Percentiles rank a stretch among this genome's conserved stretches.
These are phyloP conservation scores for Pseudopipra pipra DNA, from an alignment of 2,113 vertebrate genomes.

Conservation along the genomic window DNA sequence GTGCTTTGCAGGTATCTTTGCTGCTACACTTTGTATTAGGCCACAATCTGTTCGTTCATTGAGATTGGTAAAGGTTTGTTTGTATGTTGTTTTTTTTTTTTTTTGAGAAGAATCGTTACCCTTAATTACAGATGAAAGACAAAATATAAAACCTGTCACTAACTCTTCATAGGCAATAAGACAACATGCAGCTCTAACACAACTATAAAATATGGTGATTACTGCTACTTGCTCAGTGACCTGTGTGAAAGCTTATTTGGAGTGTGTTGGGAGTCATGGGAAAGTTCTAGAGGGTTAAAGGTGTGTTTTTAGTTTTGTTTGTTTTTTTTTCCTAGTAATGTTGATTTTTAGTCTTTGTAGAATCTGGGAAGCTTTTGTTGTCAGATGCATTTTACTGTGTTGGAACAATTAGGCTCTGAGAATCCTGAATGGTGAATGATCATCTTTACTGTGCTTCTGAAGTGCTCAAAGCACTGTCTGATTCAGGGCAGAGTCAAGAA, in stretches of 20 bases:
- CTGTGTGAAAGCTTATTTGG: not conserved
- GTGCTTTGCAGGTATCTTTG: not conserved
- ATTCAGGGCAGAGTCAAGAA: not conserved
- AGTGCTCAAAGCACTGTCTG: not conserved
- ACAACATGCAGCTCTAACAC: rapidly evolving
- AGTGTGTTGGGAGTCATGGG: not conserved
- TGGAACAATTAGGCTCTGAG: not conserved
- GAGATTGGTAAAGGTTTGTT: not conserved
- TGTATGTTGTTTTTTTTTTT: too few relatives aligned
- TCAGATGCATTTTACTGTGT: not conserved
- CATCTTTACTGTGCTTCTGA: not conserved
- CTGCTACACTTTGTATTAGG: not conserved
- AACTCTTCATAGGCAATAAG: not conserved
- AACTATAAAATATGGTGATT: not conserved
- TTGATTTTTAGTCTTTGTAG: not conserved
- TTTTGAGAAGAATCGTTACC: not conserved
- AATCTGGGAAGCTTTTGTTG: not conserved
- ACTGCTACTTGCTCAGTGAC: not conserved
- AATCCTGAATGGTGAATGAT: not conserved
- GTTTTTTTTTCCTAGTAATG: not conserved
- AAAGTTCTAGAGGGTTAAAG: not conserved
- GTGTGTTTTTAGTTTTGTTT: too few relatives aligned
- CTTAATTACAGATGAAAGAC: not conserved
- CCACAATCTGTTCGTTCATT: not conserved
- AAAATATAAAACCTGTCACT: not conserved